Evolutionary conservation across 2,797 vertebrate species (phyloP), one percentile per base, ranked within the genome.

Genomic region (Sardinella longiceps): DNA sequence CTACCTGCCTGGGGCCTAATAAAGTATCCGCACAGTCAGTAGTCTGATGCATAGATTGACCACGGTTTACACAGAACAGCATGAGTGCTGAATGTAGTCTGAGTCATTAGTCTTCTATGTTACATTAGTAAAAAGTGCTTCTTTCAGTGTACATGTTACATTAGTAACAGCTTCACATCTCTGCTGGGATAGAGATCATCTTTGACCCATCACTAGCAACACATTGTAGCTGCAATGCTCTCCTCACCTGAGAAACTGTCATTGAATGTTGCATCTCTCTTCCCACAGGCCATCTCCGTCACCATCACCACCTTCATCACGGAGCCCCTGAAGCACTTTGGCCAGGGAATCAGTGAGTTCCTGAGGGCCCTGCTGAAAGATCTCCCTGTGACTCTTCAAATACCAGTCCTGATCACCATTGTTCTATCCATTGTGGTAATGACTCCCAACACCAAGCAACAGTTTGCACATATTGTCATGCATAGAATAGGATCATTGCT

Each of bases 281-380:
- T 91, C 6, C 14, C 87, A 87, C 83, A 99, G 98, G 97, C 96
- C 0, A 81, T 99, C 85, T 95, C 97, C 0, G 89, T 98, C 46
- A 99, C 98, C 60, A 91, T 98, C 87, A 97, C 96, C 74, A 97
- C 95, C 88, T 96, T 98, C 84, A 90, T 99, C 88, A 98, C 97
- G 0, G 98, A 99, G 82, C 98, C 98, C 0, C 84, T 99, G 89
- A 98, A 98, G 90, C 95, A 98, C 0, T 3, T 99, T 4, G 98
- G 98, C 0, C 94, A 98, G 91, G 97, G 97, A 6, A 93, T 96
- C 48, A 96, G 97, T 30, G 97, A 98, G 89, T 99, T 99, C 89
- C 94, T 99, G 80, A 94, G 90, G 88, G 97, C 96, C 0, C 95
- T 99, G 74, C 96, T 98, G 89, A 97, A 97, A 93, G 98, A 99